phyloP scores from a whole-genome alignment of 2,888 invertebrate species.

The Salpingus planirostris region DNA sequence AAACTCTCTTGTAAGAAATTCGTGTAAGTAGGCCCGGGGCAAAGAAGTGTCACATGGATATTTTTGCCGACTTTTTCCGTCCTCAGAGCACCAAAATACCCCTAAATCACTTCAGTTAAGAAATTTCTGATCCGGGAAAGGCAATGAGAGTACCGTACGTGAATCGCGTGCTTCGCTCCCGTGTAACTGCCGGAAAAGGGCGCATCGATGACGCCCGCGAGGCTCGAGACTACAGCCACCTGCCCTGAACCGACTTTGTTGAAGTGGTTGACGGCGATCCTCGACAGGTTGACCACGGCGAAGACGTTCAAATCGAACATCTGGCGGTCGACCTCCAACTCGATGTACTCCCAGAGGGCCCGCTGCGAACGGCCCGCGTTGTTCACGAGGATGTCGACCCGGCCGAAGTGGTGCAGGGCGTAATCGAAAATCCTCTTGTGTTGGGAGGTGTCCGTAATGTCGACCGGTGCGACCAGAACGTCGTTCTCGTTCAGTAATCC shows the following conservation, averaged over 20 bases:
- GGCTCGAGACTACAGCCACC: slow-evolving; percentile 64
- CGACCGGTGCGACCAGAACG: slow-evolving; percentile 59
- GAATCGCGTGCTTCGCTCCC: slow-evolving; percentile 67
- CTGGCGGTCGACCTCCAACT: slow-evolving; percentile 60
- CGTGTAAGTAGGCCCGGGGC: slow-evolving; percentile 71
- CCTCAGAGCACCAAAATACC: slow-evolving; percentile 60
- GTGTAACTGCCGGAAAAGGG: slow-evolving; percentile 63
- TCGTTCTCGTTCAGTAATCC: slow-evolving; percentile 49
- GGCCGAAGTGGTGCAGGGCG: slow-evolving; percentile 59
- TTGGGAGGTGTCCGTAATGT: slow-evolving; percentile 50
- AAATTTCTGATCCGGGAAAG: too few relatives aligned
- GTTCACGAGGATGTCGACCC: slow-evolving; percentile 68
- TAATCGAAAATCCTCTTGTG: slow-evolving; percentile 54
- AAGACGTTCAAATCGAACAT: slow-evolving; percentile 74
- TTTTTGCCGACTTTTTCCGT: slow-evolving; percentile 51
- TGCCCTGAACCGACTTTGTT: slow-evolving; percentile 52
- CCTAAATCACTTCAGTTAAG: slow-evolving; percentile 41
- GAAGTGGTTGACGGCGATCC: slow-evolving; percentile 61
- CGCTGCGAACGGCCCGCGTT: slow-evolving; percentile 77
- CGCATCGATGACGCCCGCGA: slow-evolving; percentile 59
- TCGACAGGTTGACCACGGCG: slow-evolving; percentile 58
- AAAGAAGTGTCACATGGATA: slow-evolving; percentile 57
- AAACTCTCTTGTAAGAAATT: slow-evolving; percentile 60
- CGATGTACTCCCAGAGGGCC: slow-evolving; percentile 61
- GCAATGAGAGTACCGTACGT: slow-evolving; percentile 49